Evolutionary conservation across 2,888 invertebrate genomes (phyloP), one percentile per base, ranked within the genome.

Genomic region (Perizoma affinitatum): DNA sequence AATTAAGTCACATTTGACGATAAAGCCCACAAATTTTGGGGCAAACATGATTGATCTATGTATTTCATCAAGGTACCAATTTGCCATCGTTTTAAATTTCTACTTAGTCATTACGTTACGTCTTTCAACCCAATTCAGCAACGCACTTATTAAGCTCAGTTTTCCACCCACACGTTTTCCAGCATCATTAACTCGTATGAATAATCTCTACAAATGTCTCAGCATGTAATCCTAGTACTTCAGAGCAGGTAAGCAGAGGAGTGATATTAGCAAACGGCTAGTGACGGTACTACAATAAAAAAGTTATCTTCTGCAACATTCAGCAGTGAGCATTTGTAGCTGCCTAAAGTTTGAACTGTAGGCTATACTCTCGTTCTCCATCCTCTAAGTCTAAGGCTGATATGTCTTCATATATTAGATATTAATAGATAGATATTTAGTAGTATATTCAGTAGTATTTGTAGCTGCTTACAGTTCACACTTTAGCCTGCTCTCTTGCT

Each of bases 181-280:
- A 44, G 40, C 51, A 62, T 63, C 63, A 70, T 70, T 68, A 68
- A 68, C 69, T 66, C 54, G 59, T 67, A 67, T 68, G 67, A 68
- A 72, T 71, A 68, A 69, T 69, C 65, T 63, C 51, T 62, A 68
- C 65, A 72, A 72, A 74, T 72, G 58, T 73, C 65, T 70, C 67
- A 58, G 59, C 54, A 53, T 70, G 63, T 74, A 74, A 74, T 70
- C 68, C 73, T 68, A 66, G 63, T 50, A 59, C 63, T 63, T 56
- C 62, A 64, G 56, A 66, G 47, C 55, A 63, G 58, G 55, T 63
- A 47, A 35, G 11, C 38, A 46, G 11, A 6, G 46, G 59, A 63
- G 56, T 35, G 42, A 43, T 56, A 38, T 10, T 7, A 22, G 22
- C 0, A 44, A 33, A 44, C 1, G 22, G 44, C 44, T 54, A 54